Percentiles rank a stretch among this genome's conserved stretches.
Evolutionary conservation across 2,113 vertebrate genomes (phyloP).

Genomic region (Oreochromis aureus): DNA sequence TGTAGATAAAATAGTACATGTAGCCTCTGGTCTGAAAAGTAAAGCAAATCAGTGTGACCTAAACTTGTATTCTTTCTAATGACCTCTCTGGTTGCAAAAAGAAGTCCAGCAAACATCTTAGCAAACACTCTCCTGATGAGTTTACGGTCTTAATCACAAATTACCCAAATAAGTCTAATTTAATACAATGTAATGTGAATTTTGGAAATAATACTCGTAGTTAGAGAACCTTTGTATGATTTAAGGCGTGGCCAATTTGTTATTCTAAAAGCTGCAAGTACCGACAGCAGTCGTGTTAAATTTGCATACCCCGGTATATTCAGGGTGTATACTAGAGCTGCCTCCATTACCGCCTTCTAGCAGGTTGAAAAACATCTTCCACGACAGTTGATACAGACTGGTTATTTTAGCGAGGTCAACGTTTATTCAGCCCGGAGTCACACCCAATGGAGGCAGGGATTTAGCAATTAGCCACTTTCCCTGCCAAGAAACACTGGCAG

Average conservation of each 20-base stretch:
- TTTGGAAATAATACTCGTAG: not conserved
- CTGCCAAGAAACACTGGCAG: conserved; percentile 4
- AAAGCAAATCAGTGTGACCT: not conserved
- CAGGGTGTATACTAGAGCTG: not conserved
- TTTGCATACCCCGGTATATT: not conserved
- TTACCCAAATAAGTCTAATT: not conserved
- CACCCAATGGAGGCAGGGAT: not conserved
- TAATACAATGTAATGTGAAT: not conserved
- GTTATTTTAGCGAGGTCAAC: conserved; percentile 7
- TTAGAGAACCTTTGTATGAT: not conserved
- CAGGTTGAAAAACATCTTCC: conserved; percentile 1
- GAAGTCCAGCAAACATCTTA: not conserved
- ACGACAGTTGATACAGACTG: not conserved
- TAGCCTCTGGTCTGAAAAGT: not conserved
- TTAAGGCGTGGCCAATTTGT: not conserved
- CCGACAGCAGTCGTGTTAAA: not conserved
- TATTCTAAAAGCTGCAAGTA: not conserved
- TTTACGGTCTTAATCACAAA: not conserved
- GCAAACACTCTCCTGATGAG: not conserved
- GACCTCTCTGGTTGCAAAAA: not conserved
- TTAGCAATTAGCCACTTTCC: not conserved
- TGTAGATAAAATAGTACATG: not conserved
- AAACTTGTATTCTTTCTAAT: not conserved
- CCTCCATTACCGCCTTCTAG: not conserved
- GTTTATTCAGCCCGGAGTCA: not conserved